Evolutionary conservation across 2,797 vertebrate species (phyloP).

Genomic region (Karalla daura): DNA sequence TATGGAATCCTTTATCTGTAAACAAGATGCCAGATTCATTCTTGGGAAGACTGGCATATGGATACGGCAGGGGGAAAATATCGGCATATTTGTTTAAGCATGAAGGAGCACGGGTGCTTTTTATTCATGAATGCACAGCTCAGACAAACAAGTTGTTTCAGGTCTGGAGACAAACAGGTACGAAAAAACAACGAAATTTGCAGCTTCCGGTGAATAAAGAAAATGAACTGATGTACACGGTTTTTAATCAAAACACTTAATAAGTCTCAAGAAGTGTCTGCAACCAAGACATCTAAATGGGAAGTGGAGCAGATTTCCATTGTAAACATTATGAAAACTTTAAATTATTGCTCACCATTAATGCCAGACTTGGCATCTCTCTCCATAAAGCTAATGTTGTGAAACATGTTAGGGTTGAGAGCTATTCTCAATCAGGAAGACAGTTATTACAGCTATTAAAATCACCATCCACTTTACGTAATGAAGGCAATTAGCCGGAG

Average conservation of each 20-base stretch:
- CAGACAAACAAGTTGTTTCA: not conserved
- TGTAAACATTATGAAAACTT: conserved; percentile 35
- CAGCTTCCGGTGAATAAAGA: not conserved
- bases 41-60: not conserved
- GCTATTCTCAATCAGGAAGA: conserved; percentile 81
- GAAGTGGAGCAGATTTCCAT: conserved; percentile 7
- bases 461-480: conserved; percentile 83
- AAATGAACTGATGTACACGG: not conserved
- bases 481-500: conserved; percentile 81
- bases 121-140: not conserved
- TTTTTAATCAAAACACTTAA: not conserved
- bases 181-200: not conserved
- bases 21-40: not conserved
- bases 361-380: conserved; percentile 46
- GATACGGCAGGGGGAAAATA: conserved; percentile 2
- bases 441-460: conserved; percentile 83
- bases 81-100: not conserved
- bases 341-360: conserved; percentile 51
- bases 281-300: not conserved
- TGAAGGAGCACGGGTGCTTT: not conserved
- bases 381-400: conserved; percentile 74
- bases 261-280: not conserved
- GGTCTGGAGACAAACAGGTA: too few species aligned
- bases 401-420: conserved; percentile 69
- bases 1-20: conserved; percentile 23